Conservation (phyloP, 2,888 invertebrate genomes). For the Troglohyphantes excavatus region DNA sequence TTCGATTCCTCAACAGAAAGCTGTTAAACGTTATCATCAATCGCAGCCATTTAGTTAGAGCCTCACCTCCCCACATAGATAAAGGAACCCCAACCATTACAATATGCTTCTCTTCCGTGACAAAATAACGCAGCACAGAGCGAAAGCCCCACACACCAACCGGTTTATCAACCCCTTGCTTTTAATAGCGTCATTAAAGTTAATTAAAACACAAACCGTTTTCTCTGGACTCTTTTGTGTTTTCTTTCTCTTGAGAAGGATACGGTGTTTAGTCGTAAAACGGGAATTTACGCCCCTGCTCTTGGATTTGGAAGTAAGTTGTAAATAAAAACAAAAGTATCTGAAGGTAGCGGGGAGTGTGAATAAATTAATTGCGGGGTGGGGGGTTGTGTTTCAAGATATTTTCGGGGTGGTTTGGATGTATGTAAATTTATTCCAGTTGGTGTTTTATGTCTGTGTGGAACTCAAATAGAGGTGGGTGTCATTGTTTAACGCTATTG, state of each 20-base stretch:
- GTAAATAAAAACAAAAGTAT: too few relatives aligned
- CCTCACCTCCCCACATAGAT: background rate
- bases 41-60: background rate
- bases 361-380: too few relatives aligned
- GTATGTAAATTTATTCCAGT: too few relatives aligned
- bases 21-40: background rate
- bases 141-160: background rate
- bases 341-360: too few relatives aligned
- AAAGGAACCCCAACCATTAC: background rate
- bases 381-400: too few relatives aligned
- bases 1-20: background rate
- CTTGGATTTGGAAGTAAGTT: too few relatives aligned
- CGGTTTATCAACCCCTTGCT: slow-evolving; percentile 37
- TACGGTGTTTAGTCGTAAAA: slow-evolving; percentile 30
- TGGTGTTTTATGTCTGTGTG: too few relatives aligned
- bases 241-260: background rate
- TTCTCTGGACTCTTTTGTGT: slow-evolving; percentile 21
- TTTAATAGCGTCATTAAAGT: slow-evolving; percentile 73
- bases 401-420: too few relatives aligned
- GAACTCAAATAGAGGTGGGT: too few relatives aligned
- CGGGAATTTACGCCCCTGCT: slow-evolving; percentile 37
- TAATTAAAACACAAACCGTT: slow-evolving; percentile 60
- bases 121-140: background rate
- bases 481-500: too few relatives aligned
- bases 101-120: background rate